phyloP scores from a whole-genome alignment of 2,888 invertebrate genomes.

The Blomia tropicalis region DNA sequence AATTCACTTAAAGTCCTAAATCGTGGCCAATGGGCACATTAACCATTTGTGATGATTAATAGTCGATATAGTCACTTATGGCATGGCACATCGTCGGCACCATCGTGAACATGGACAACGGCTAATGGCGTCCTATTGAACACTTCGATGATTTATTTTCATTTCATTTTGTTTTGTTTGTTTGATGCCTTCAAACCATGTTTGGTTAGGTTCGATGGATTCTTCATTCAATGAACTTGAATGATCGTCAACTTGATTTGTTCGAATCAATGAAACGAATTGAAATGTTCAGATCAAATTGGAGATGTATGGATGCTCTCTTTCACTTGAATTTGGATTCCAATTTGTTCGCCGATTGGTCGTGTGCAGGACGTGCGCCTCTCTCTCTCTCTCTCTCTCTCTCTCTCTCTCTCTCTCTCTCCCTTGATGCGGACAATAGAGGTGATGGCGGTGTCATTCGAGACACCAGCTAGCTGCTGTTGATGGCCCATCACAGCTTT shows the following conservation, averaged over 20 bases:
- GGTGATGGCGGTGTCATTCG: not conserved
- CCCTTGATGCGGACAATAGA: not conserved
- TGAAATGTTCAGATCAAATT: too few relatives aligned
- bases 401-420: too few relatives aligned
- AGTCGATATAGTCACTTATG: too few relatives aligned
- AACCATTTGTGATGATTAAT: conserved; percentile 9
- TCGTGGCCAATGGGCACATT: too few relatives aligned
- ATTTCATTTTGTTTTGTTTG: too few relatives aligned
- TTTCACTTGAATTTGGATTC: not conserved
- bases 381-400: too few relatives aligned
- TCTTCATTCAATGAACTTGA: not conserved
- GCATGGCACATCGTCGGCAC: too few relatives aligned
- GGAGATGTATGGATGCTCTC: too few relatives aligned
- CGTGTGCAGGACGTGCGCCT: conserved; percentile 10
- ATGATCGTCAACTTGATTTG: not conserved
- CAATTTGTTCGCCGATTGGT: conserved; percentile 7
- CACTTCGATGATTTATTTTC: too few relatives aligned
- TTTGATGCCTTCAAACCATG: too few relatives aligned
- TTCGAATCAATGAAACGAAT: too few relatives aligned
- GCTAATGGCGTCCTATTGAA: not conserved
- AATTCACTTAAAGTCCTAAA: too few relatives aligned
- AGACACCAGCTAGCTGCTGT: not conserved
- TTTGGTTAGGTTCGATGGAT: not conserved
- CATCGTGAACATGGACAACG: not conserved
- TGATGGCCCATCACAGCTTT: conserved; percentile 2